Conservation (phyloP, 2,113 vertebrate genomes). For the Percina caprodes region DNA sequence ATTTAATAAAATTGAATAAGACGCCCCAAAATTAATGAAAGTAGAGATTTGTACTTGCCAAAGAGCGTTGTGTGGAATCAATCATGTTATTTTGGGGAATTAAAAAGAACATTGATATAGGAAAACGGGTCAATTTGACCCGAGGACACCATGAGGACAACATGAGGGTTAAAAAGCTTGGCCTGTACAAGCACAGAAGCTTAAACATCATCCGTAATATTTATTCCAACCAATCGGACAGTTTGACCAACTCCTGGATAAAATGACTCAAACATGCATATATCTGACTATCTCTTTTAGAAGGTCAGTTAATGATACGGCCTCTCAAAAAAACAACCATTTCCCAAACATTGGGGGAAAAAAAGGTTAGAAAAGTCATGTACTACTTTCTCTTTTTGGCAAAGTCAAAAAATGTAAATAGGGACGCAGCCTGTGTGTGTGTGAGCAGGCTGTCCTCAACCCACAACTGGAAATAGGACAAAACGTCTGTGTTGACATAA, state of each 20-base stretch:
- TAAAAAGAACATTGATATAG: too few species aligned
- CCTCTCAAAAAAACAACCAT: not conserved
- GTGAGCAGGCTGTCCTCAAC: too few species aligned
- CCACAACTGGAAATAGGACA: not conserved
- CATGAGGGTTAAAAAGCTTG: too few species aligned
- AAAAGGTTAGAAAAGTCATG: rapidly evolving
- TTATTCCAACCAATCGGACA: not conserved
- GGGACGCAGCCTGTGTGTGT: not conserved
- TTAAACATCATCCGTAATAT: not conserved
- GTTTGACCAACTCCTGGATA: not conserved
- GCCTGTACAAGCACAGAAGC: not conserved
- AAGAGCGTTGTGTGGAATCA: too few species aligned
- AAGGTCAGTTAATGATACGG: too few species aligned
- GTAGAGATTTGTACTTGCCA: too few species aligned
- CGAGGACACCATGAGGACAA: too few species aligned
- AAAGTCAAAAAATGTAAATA: not conserved
- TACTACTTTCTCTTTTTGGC: not conserved
- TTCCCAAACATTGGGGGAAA: not conserved
- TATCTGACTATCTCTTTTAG: not conserved
- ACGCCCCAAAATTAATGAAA: too few species aligned
- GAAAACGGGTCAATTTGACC: too few species aligned
- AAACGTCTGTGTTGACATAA: not conserved
- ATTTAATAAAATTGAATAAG: too few species aligned
- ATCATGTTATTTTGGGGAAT: too few species aligned
- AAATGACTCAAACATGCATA: not conserved